These are phyloP conservation scores for Epinotia ramella DNA, from an alignment of 2,888 invertebrate genomes.

Conservation along the genomic window DNA sequence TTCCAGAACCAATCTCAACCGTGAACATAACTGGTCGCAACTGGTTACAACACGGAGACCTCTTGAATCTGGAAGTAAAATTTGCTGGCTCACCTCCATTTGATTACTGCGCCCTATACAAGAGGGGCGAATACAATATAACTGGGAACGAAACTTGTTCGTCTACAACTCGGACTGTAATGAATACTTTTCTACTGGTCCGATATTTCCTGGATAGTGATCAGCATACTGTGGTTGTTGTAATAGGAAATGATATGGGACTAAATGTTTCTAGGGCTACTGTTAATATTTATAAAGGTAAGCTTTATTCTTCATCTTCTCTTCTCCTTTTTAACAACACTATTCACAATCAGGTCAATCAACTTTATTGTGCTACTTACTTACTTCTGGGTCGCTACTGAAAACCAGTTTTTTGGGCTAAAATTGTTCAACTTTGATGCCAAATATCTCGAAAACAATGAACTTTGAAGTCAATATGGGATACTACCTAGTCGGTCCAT, in stretches of 20 bases:
- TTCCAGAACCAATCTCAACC: constrained; percentile 89
- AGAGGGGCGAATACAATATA: constrained; percentile 87
- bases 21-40: constrained; percentile 90
- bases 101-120: constrained; percentile 88
- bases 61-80: constrained; percentile 88
- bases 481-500: too few relatives aligned
- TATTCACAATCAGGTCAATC: too few relatives aligned
- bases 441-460: too few relatives aligned
- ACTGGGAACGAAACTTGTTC: constrained; percentile 92
- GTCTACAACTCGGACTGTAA: constrained; percentile 63
- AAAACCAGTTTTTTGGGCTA: too few relatives aligned
- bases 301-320: constrained; percentile 48
- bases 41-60: constrained; percentile 93
- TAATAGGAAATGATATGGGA: constrained; percentile 91
- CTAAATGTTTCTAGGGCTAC: constrained; percentile 88
- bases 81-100: constrained; percentile 92
- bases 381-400: too few relatives aligned
- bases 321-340: neutral
- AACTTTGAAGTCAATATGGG: too few relatives aligned
- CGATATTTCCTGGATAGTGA: constrained; percentile 90
- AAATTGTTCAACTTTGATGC: too few relatives aligned
- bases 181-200: constrained; percentile 87
- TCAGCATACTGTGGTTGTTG: constrained; percentile 91
- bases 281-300: constrained; percentile 94
- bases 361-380: too few relatives aligned